Percentiles rank a stretch among this genome's conserved stretches.
Evolutionary conservation across 1,140 invertebrate species (phyloP).

Genomic region (Drosophila paulistorum): DNA sequence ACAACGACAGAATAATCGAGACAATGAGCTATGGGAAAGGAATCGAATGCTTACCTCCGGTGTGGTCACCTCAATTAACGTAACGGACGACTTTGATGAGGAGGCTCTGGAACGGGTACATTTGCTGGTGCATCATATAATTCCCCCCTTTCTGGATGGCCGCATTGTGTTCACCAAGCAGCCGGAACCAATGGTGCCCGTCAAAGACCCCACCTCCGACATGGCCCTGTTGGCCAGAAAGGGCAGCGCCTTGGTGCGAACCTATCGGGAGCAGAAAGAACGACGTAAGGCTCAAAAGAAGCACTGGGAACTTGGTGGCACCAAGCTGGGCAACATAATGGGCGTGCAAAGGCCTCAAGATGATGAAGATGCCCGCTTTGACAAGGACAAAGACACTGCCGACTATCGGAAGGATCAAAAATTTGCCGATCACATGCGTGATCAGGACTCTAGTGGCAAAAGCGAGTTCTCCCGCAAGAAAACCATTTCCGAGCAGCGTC

Average conservation of each 20-base stretch:
- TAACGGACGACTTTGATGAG: slow-evolving; percentile 97
- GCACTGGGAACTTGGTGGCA: slow-evolving; percentile 99
- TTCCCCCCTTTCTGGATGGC: slow-evolving; percentile 99
- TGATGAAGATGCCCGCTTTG: slow-evolving; percentile 87
- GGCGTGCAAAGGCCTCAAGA: slow-evolving; percentile 94
- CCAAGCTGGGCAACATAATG: slow-evolving; percentile 98
- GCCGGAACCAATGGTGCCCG: slow-evolving; percentile 95
- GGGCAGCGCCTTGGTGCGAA: slow-evolving; percentile 94
- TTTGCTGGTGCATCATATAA: slow-evolving; percentile 98
- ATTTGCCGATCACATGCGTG: slow-evolving; percentile 97
- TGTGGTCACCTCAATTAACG: slow-evolving; percentile 94
- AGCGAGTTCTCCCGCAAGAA: slow-evolving; percentile 96
- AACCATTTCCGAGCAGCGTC: slow-evolving; percentile 93
- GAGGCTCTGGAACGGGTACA: slow-evolving; percentile 96
- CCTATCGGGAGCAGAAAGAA: slow-evolving; percentile 98
- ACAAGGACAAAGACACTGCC: slow-evolving; percentile 86
- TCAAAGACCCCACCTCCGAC: slow-evolving; percentile 97
- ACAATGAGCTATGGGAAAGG: slow-evolving; percentile 99
- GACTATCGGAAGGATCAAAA: slow-evolving; percentile 96
- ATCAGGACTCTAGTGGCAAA: slow-evolving; percentile 86
- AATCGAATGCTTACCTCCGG: slow-evolving; percentile 99
- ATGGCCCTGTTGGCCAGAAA: slow-evolving; percentile 99
- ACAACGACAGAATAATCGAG: slow-evolving; percentile 97
- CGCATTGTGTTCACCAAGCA: slow-evolving; percentile 99
- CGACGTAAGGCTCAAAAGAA: slow-evolving; percentile 98